Conservation (phyloP, 2,888 invertebrate species). For the Octodonta nipae region DNA sequence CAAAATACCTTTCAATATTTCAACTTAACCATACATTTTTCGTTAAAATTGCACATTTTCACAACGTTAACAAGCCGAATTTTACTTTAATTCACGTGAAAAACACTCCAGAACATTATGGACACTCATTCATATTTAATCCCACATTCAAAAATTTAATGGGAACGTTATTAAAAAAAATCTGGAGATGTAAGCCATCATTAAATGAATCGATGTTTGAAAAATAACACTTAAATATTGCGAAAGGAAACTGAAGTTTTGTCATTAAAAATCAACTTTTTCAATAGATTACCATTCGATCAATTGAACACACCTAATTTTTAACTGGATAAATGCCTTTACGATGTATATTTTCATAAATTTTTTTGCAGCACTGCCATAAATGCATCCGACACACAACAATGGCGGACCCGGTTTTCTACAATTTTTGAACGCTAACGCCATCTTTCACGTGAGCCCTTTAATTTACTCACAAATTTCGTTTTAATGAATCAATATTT, state of each 20-base stretch:
- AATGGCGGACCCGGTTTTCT: constrained; percentile 37
- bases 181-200: constrained; percentile 25
- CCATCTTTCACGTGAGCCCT: constrained; percentile 26
- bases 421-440: constrained; percentile 27
- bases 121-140: too few relatives aligned
- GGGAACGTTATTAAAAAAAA: constrained; percentile 15
- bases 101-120: too few relatives aligned
- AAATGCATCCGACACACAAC: constrained; percentile 34
- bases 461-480: neutral
- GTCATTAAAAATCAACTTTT: constrained; percentile 9
- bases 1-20: too few relatives aligned
- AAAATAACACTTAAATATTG: constrained; percentile 17
- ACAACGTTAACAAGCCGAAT: too few relatives aligned
- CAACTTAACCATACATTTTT: too few relatives aligned
- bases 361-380: too few relatives aligned
- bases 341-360: too few relatives aligned
- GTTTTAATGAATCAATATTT: too few relatives aligned
- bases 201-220: constrained; percentile 31
- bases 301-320: constrained; percentile 25
- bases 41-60: too few relatives aligned
- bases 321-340: too few relatives aligned
- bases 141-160: too few relatives aligned
- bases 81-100: too few relatives aligned
- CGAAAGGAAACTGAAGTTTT: constrained; percentile 6
- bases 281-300: constrained; percentile 11